Base-by-base conservation (phyloP, 2,113 vertebrate species). In the Sisor rabdophorus region DNA sequence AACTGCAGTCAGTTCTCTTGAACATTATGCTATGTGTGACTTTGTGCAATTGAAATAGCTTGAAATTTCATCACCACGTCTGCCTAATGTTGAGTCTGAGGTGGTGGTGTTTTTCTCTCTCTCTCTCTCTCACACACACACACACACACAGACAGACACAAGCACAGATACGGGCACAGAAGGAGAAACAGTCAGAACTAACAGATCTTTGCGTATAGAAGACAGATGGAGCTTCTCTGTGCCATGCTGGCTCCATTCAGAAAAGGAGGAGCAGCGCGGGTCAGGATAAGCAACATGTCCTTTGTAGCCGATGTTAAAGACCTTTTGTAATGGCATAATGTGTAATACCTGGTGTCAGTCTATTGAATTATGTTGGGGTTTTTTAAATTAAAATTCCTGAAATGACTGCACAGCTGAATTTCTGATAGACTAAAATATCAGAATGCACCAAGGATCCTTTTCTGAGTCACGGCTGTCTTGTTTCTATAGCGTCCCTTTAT, bases 71-170 rank as follows among this genome's bases (percentile, higher is more conserved):
- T 40, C 56, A 15, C n/a, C 72, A 30, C 54, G 48, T 65, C 63
- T 40, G 13, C 20, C 48, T 20, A 50, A 28, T 44, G 52, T 63
- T 56, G 69, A 72, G 64, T 71, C 54, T 64, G 5, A 32, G 36
- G 61, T 47, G 36, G 67, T 55, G 40, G 55, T 92, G 89, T 86
- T 95, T 85, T 0, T 89, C 92, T 76, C 89, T 95, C 94, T 86
- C 28, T 11, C 75, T 79, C 26, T 71, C 63, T 2, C 24, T 15
- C 22, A 61, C 32, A 74, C 65, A 67, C 28, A 30, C 22, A 55
- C 69, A 71, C 56, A 72, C 48, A 54, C 69, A 48, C 28, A 9
- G 76, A 81, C 53, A 72, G 65, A 17, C 28, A 26, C 59, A 58
- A 28, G 76, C 69, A 53, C 26, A 26, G 19, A 48, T 65, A 75